Evolutionary conservation across 2,113 vertebrate species (phyloP).

Genomic region (Nansenia antarctica): DNA sequence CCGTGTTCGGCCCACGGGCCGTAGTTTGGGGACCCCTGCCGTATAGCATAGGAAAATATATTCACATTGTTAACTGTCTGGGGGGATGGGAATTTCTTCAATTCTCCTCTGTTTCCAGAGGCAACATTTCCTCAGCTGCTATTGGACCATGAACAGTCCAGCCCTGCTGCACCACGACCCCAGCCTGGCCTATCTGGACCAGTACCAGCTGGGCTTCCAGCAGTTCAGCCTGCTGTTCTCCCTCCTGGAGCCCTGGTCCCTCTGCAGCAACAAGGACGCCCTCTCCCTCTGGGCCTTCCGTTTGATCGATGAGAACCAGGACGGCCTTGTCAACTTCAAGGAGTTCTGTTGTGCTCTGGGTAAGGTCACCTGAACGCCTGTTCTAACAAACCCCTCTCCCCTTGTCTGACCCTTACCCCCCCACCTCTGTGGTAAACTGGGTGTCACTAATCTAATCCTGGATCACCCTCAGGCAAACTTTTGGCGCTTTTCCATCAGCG

Average conservation of each 20-base stretch:
- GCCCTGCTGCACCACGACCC: conserved; percentile 90
- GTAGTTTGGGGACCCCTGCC: too few relatives aligned
- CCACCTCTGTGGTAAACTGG: not conserved
- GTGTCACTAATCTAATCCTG: not conserved
- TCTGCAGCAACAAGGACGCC: conserved; percentile 80
- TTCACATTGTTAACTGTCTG: not conserved
- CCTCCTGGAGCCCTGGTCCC: conserved; percentile 91
- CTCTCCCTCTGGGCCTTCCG: conserved; percentile 89
- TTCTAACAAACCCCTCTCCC: not conserved
- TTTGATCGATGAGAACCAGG: conserved; percentile 86
- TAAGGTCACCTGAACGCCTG: conserved; percentile 48
- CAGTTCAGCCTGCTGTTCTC: conserved; percentile 88
- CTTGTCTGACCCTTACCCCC: too few relatives aligned
- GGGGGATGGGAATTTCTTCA: not conserved
- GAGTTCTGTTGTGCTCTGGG: conserved; percentile 89
- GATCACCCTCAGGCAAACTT: not conserved
- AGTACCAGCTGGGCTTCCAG: conserved; percentile 91
- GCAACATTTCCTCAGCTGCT: conserved; percentile 95
- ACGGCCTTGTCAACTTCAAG: conserved; percentile 93
- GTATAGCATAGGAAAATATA: too few relatives aligned
- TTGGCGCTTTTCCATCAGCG: too few relatives aligned
- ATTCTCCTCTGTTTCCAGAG: conserved; percentile 79
- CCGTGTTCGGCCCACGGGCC: too few relatives aligned
- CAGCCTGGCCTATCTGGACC: conserved; percentile 93
- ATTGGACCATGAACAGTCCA: conserved; percentile 83